Conservation (phyloP, 2,888 invertebrate genomes). For the Scotopteryx bipunctaria region DNA sequence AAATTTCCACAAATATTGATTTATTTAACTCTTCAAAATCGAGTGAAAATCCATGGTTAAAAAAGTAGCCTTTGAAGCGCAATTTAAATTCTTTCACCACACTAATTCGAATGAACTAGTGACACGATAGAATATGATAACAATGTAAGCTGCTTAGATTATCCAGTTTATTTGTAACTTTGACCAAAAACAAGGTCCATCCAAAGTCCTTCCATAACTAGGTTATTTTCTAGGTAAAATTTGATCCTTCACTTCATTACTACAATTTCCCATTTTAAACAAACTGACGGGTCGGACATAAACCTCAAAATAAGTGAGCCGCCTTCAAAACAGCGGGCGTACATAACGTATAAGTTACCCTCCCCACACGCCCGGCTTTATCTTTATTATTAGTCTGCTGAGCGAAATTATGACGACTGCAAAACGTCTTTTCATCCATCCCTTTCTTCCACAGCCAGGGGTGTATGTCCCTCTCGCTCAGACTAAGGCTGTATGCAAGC, state of each 20-base stretch:
- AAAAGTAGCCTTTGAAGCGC: too few relatives aligned
- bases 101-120: too few relatives aligned
- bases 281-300: conserved; percentile 33
- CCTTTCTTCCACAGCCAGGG: conserved; percentile 40
- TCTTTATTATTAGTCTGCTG: conserved; percentile 83
- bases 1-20: too few relatives aligned
- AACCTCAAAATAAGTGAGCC: conserved; percentile 40
- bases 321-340: conserved; percentile 33
- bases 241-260: not conserved
- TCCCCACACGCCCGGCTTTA: conserved; percentile 63
- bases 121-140: too few relatives aligned
- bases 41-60: too few relatives aligned
- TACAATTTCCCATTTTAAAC: conserved; percentile 33
- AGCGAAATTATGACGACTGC: conserved; percentile 85
- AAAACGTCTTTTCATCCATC: conserved; percentile 65
- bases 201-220: too few relatives aligned
- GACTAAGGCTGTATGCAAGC: conserved; percentile 54
- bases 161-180: too few relatives aligned
- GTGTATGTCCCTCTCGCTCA: conserved; percentile 43
- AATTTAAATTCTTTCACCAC: too few relatives aligned
- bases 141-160: too few relatives aligned
- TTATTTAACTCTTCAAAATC: too few relatives aligned
- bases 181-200: too few relatives aligned
- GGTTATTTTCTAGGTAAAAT: too few relatives aligned
- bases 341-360: conserved; percentile 38